Evolutionary conservation across 1,140 invertebrate genomes (phyloP).

Genomic region (Cardiocondyla obscurior): DNA sequence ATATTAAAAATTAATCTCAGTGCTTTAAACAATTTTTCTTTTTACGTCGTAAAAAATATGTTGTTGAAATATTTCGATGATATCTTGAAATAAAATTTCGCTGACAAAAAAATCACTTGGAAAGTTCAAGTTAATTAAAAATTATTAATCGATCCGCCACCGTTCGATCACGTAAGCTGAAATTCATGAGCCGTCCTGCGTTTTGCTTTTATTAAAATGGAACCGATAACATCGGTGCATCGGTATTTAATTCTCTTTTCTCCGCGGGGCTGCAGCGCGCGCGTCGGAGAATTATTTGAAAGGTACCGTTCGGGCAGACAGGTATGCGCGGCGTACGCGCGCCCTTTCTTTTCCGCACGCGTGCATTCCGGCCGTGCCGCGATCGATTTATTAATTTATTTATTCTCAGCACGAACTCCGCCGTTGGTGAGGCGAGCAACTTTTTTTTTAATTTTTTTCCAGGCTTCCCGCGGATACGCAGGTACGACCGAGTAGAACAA

Average conservation of each 20-base stretch:
- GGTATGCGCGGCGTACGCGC: slow-evolving; percentile 7
- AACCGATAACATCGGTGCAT: slow-evolving; percentile 41
- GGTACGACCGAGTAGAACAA: slow-evolving; percentile 17
- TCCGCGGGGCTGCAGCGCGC: not conserved
- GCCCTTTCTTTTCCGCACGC: slow-evolving; percentile 34
- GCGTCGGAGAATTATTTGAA: slow-evolving; percentile 44
- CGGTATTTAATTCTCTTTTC: slow-evolving; percentile 40
- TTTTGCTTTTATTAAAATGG: slow-evolving; percentile 36
- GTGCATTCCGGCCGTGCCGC: slow-evolving; percentile 56
- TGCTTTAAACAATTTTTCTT: not conserved
- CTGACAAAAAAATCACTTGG: not conserved
- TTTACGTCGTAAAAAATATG: not conserved
- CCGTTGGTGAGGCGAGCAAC: slow-evolving; percentile 52
- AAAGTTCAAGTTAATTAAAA: not conserved
- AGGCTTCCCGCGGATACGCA: slow-evolving; percentile 9
- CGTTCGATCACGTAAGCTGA: not conserved
- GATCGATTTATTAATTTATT: slow-evolving; percentile 74
- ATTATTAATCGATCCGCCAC: not conserved
- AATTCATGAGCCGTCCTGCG: not conserved
- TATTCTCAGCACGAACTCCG: slow-evolving; percentile 54
- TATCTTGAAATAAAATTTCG: not conserved
- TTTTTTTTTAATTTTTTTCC: slow-evolving; percentile 70
- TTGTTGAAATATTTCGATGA: not conserved
- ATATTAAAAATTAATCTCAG: not conserved
- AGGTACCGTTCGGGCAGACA: slow-evolving; percentile 27